Evolutionary conservation across 2,797 vertebrate genomes (phyloP).

Genomic region (Smutsia temminckii): DNA sequence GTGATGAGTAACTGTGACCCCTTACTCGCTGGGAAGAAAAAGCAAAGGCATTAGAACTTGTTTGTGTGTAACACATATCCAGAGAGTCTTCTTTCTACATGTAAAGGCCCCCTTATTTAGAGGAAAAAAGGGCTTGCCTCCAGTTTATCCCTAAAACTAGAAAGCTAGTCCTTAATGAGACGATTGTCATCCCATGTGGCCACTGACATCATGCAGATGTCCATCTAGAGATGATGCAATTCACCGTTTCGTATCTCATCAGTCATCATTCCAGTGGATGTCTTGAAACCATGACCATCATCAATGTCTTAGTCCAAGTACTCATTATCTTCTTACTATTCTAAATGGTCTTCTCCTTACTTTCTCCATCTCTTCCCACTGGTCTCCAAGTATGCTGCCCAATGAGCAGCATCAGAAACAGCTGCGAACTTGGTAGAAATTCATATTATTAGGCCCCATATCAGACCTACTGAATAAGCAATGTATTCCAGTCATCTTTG

Average conservation of each 20-base stretch:
- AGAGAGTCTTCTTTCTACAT: not conserved
- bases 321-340: not conserved
- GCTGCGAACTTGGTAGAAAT: not conserved
- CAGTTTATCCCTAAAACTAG: not conserved
- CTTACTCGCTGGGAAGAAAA: not conserved
- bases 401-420: not conserved
- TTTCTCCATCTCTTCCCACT: not conserved
- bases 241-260: not conserved
- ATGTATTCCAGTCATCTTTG: not conserved
- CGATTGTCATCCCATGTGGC: fast-evolving
- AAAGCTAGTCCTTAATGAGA: not conserved
- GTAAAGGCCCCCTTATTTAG: not conserved
- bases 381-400: not conserved
- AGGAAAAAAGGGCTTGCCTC: not conserved
- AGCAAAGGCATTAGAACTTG: not conserved
- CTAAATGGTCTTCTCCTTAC: not conserved
- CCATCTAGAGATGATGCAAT: not conserved
- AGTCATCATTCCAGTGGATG: not conserved
- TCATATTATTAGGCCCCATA: not conserved
- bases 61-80: not conserved
- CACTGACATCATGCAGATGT: not conserved
- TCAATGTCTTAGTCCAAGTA: not conserved
- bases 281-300: not conserved
- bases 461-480: not conserved
- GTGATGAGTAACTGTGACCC: not conserved